Evolutionary conservation across 2,113 vertebrate genomes (phyloP).

Genomic region (Puffinus mauretanicus): DNA sequence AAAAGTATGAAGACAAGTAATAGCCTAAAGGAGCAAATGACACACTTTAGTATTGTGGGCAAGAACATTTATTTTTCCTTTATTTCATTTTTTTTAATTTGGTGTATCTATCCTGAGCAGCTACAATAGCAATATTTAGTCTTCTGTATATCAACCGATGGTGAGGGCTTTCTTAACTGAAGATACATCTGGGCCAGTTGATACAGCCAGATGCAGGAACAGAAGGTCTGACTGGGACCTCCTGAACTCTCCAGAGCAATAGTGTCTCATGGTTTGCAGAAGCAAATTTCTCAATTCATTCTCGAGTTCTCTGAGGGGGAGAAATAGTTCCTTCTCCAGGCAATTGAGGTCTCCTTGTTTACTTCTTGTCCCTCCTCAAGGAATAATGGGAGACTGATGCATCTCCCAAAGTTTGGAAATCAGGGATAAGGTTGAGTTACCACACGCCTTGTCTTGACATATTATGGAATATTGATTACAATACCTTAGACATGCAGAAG

Average conservation of each 20-base stretch:
- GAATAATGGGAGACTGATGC: neutral
- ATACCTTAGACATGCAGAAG: neutral
- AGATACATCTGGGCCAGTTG: neutral
- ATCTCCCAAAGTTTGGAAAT: neutral
- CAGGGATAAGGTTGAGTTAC: neutral
- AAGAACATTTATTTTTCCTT: neutral
- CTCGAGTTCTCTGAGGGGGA: neutral
- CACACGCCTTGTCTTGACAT: neutral
- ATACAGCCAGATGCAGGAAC: neutral
- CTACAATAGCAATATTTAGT: neutral
- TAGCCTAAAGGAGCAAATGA: neutral
- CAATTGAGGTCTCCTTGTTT: neutral
- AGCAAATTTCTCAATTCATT: neutral
- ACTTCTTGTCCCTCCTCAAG: neutral
- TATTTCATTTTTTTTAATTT: neutral
- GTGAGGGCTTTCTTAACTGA: neutral
- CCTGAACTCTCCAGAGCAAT: neutral
- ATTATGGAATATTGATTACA: neutral
- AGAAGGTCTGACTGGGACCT: neutral
- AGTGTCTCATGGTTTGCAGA: neutral
- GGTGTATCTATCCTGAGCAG: accelerated
- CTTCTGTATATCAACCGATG: neutral
- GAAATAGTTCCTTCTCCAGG: neutral
- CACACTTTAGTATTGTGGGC: neutral
- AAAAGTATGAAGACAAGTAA: neutral